Evolutionary conservation across 2,797 vertebrate species (phyloP).

Genomic region (Pseudochromis fuscus): DNA sequence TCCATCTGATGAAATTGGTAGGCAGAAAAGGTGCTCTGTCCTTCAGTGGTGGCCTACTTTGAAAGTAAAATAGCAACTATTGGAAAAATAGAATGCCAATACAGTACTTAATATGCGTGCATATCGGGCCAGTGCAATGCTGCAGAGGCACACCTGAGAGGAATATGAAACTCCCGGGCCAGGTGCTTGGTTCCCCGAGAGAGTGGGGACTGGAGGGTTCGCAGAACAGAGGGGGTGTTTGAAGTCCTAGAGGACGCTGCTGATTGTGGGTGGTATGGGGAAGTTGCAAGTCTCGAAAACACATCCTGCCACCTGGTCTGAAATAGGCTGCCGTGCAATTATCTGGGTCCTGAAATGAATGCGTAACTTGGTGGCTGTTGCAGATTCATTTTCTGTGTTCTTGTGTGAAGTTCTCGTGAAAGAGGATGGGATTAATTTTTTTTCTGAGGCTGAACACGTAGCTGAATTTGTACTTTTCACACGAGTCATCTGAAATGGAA

Average conservation of each 20-base stretch:
- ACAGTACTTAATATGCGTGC: conserved; percentile 82
- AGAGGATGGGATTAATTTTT: conserved; percentile 11
- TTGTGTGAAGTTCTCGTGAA: conserved; percentile 44
- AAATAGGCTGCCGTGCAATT: conserved; percentile 70
- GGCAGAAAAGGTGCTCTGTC: conserved; percentile 71
- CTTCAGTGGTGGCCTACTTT: conserved; percentile 82
- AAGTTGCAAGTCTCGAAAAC: conserved; percentile 74
- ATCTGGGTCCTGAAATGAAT: conserved; percentile 44
- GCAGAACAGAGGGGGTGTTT: conserved; percentile 75
- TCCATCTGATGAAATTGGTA: conserved; percentile 73
- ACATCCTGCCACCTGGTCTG: conserved; percentile 74
- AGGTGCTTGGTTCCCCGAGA: conserved; percentile 76
- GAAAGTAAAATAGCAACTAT: conserved; percentile 81
- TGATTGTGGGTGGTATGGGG: conserved; percentile 78
- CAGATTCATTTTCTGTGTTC: conserved; percentile 47
- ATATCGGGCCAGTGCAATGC: conserved; percentile 79
- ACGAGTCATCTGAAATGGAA: conserved; percentile 3
- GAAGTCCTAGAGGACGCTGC: conserved; percentile 76
- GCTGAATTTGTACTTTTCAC: conserved; percentile 3
- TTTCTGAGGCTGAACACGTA: conserved; percentile 15
- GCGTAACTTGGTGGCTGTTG: conserved; percentile 34
- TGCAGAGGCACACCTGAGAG: conserved; percentile 73
- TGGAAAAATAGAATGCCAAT: conserved; percentile 82
- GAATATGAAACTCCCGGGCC: conserved; percentile 80
- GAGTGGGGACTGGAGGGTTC: conserved; percentile 63